A percentile compares a stretch with the other conserved stretches of the same genome.
These are phyloP conservation scores for Drosophila anomalata DNA, from an alignment of 2,888 invertebrate species.

Conservation along the genomic window DNA sequence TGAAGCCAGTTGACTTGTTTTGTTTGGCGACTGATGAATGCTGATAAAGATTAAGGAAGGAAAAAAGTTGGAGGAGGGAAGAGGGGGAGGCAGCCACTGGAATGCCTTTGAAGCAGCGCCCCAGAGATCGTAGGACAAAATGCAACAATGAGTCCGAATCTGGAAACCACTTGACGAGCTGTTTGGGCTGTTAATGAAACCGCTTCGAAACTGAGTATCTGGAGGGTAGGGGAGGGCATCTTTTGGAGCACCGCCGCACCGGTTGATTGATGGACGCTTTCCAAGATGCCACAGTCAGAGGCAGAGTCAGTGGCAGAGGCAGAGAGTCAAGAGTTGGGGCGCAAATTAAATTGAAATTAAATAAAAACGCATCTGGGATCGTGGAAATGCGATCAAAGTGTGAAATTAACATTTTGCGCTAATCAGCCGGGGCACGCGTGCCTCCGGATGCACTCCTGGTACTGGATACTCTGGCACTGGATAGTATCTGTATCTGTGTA, in stretches of 20 bases:
- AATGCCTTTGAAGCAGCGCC: constrained; percentile 74
- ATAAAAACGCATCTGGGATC: constrained; percentile 71
- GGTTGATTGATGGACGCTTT: constrained; percentile 66
- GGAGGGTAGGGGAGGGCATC: not conserved
- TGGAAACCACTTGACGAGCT: constrained; percentile 67
- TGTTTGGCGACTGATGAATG: constrained; percentile 79
- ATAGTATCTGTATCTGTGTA: constrained; percentile 2
- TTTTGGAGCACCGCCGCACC: constrained; percentile 19
- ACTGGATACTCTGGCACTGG: too few relatives aligned
- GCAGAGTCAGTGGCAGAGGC: too few relatives aligned
- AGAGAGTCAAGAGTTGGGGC: constrained; percentile 16
- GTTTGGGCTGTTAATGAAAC: constrained; percentile 68
- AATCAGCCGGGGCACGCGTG: constrained; percentile 74
- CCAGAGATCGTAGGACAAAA: constrained; percentile 63
- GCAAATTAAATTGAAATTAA: constrained; percentile 79
- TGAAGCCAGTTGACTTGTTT: constrained; percentile 79
- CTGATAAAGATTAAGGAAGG: constrained; percentile 57
- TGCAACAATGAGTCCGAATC: constrained; percentile 65
- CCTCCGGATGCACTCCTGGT: not conserved
- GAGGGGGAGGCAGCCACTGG: constrained; percentile 43
- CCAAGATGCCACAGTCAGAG: not conserved
- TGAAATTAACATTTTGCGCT: constrained; percentile 80
- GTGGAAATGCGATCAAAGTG: constrained; percentile 78
- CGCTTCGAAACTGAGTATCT: constrained; percentile 10
- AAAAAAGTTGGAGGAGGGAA: not conserved